Percentiles rank a stretch among this genome's conserved stretches.
These are phyloP conservation scores for Rhodeus uyekii DNA, from an alignment of 2,797 vertebrate genomes.

Conservation along the genomic window DNA sequence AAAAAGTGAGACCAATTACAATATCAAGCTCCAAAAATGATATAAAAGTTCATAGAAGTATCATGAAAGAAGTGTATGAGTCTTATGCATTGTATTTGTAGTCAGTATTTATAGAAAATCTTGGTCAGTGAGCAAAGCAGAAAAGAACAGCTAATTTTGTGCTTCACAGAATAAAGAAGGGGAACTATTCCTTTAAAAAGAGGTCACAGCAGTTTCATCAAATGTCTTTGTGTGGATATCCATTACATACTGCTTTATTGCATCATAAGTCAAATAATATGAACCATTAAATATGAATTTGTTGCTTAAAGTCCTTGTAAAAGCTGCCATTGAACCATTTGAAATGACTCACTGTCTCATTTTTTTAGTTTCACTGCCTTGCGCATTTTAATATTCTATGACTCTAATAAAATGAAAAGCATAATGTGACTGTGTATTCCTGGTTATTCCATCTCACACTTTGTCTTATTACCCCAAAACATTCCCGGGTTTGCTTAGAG, in stretches of 20 bases:
- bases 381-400: background rate
- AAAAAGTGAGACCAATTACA: background rate
- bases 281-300: background rate
- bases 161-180: background rate
- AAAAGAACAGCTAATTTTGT: constrained; percentile 1
- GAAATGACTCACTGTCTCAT: too few relatives aligned
- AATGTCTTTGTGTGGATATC: background rate
- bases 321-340: background rate
- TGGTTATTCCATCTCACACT: background rate
- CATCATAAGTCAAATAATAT: constrained; percentile 12
- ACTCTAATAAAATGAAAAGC: background rate
- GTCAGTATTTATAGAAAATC: background rate
- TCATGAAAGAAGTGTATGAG: background rate
- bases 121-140: background rate
- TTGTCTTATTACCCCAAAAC: background rate
- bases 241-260: background rate
- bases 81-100: background rate
- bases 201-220: background rate
- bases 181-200: background rate
- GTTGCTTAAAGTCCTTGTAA: background rate
- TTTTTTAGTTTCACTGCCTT: background rate
- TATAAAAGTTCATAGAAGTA: background rate
- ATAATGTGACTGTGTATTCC: background rate
- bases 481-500: background rate
- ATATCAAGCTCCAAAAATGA: background rate